phyloP scores from a whole-genome alignment of 2,113 vertebrate species.

The Panurus biarmicus region DNA sequence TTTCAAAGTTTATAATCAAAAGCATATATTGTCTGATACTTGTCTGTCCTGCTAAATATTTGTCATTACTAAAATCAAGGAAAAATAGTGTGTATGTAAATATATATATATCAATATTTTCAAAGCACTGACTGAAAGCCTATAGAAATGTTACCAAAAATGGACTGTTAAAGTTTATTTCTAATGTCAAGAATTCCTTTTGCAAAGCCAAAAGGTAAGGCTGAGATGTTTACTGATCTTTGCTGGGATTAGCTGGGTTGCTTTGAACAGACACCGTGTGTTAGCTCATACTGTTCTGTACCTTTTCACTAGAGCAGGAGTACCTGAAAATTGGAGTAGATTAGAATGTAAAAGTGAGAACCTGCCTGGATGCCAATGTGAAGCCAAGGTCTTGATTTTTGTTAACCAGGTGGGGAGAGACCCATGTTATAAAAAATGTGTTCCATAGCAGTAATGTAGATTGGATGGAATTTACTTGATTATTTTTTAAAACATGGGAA shows the following conservation, averaged over 20 bases:
- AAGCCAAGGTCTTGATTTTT: background rate
- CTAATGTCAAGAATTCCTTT: background rate
- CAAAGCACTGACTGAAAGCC: background rate
- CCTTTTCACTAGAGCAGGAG: background rate
- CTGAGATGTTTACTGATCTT: background rate
- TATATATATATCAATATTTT: background rate
- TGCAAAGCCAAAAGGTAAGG: background rate
- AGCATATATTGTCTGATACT: background rate
- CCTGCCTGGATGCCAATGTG: background rate
- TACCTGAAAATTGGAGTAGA: background rate
- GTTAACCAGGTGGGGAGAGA: background rate
- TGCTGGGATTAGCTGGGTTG: background rate
- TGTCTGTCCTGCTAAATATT: background rate
- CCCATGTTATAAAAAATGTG: background rate
- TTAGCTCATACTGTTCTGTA: background rate
- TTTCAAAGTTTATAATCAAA: background rate
- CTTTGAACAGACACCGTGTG: background rate
- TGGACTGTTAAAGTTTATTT: background rate
- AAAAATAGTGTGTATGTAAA: background rate
- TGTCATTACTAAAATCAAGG: background rate
- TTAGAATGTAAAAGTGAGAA: background rate
- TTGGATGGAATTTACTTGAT: background rate
- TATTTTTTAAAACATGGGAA: background rate
- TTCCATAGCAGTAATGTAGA: background rate
- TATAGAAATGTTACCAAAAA: background rate